phyloP scores from a whole-genome alignment of 2,888 invertebrate genomes.

The Trichacis sp. region DNA sequence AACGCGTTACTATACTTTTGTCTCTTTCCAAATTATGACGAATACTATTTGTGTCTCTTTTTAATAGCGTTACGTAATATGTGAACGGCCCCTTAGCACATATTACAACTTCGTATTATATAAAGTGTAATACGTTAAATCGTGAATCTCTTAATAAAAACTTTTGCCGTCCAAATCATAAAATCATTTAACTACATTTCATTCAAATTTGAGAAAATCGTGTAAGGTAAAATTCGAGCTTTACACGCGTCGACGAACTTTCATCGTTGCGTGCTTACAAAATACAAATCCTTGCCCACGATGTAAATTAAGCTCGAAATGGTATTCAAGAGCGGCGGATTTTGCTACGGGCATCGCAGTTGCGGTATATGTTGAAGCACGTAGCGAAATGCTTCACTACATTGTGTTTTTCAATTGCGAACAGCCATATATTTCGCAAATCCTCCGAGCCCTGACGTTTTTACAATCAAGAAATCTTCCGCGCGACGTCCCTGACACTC shows the following conservation, averaged over 20 bases:
- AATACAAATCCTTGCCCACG: background rate
- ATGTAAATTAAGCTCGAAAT: background rate
- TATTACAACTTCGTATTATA: no score
- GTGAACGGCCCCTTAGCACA: no score
- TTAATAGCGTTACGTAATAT: no score
- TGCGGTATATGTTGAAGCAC: background rate
- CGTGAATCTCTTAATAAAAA: no score
- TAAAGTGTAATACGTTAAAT: no score
- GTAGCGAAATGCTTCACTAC: background rate
- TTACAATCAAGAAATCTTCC: constrained; percentile 15
- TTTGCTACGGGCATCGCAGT: background rate
- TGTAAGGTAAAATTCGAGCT: constrained; percentile 32
- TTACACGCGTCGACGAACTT: constrained; percentile 31
- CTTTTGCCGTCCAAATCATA: no score
- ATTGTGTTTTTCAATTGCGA: constrained; percentile 3
- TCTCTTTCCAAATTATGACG: no score
- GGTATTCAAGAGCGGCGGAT: background rate
- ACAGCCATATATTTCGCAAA: constrained; percentile 24
- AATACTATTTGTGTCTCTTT: no score
- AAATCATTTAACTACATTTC: constrained; percentile 35
- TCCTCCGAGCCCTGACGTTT: background rate
- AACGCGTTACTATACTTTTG: no score
- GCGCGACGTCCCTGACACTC: constrained; percentile 8
- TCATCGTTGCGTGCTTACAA: constrained; percentile 11
- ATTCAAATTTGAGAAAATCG: constrained; percentile 39